phyloP scores from a whole-genome alignment of 2,888 invertebrate genomes.

The Daptonema setosum region DNA sequence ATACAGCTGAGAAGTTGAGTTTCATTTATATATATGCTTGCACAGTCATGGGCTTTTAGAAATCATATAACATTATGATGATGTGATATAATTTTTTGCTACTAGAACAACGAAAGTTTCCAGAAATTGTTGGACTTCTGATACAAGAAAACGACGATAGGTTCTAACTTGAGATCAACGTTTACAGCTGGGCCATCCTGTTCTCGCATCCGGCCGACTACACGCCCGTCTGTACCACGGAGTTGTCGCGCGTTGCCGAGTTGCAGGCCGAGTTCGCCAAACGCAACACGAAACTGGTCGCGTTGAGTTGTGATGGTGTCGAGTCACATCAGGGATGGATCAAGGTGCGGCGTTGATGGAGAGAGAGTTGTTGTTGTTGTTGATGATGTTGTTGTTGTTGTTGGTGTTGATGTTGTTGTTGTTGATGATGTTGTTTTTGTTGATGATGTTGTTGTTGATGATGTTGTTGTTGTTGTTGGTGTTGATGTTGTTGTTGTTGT shows the following conservation, averaged over 20 bases:
- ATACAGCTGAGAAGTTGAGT: no score
- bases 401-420: no score
- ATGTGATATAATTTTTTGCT: no score
- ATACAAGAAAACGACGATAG: background rate
- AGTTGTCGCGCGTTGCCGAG: conserved; percentile 51
- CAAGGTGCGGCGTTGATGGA: conserved; percentile 29
- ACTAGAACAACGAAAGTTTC: background rate
- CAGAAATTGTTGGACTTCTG: background rate
- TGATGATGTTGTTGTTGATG: no score
- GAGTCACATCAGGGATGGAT: conserved; percentile 58
- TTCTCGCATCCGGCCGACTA: conserved; percentile 94
- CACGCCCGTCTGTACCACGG: conserved; percentile 93
- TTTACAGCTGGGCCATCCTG: conserved; percentile 61
- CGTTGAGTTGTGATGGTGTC: conserved; percentile 65
- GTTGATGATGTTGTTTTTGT: no score
- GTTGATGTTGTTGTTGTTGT: no score
- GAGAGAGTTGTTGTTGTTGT: no score
- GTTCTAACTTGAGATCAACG: background rate
- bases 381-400: no score
- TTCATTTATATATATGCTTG: no score
- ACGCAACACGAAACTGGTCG: conserved; percentile 41
- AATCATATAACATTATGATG: no score
- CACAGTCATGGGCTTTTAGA: no score
- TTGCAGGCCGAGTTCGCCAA: conserved; percentile 29
- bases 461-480: no score